Evolutionary conservation across 2,113 vertebrate genomes (phyloP), one percentile per base, ranked within the genome.

Genomic region (Clarias gariepinus): DNA sequence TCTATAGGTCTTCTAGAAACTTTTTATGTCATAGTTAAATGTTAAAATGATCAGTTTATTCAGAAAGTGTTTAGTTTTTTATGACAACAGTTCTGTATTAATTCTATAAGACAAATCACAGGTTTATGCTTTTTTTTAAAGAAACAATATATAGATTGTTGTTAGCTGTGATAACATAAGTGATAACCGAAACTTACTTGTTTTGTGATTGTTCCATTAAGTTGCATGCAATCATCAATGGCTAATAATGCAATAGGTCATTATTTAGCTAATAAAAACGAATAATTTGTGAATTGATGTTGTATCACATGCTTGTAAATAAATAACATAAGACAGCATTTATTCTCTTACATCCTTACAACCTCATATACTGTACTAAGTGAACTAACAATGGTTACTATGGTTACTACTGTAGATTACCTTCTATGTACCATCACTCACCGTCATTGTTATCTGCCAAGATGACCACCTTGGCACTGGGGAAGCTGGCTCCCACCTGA

Each of bases 381-480:
- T n/a, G 33, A 33, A 73, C 19, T 73, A 76, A 76, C 25, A 6
- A 3, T 3, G 18, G 52, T 55, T 55, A 55, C 74, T 55, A 10
- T 77, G 41, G 47, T 47, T 47, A 47, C 47, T 8, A 8, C 47
- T 9, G 21, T 63, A 60, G 4, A 15, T 13, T 57, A 18, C 25
- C 4, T 25, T 33, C 4, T 60, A 60, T 81, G n/a, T 21, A 33
- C 2, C 8, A 78, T 61, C 13, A 92, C 96, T 96, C 89, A 97
- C 97, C 96, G 47, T 98, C 96, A 84, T 96, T 91, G 10, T 25
- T 91, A 90, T 97, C 96, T 58, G 95, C 92, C 91, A 97, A 85
- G 91, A 97, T 96, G 57, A 93, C 90, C 82, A 96, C 92, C 87
- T 90, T 95, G 85, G 96, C 84, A 1, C 89, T 93, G 1, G 96